Conservation (phyloP, 2,113 vertebrate genomes). For the Mixornis gularis region DNA sequence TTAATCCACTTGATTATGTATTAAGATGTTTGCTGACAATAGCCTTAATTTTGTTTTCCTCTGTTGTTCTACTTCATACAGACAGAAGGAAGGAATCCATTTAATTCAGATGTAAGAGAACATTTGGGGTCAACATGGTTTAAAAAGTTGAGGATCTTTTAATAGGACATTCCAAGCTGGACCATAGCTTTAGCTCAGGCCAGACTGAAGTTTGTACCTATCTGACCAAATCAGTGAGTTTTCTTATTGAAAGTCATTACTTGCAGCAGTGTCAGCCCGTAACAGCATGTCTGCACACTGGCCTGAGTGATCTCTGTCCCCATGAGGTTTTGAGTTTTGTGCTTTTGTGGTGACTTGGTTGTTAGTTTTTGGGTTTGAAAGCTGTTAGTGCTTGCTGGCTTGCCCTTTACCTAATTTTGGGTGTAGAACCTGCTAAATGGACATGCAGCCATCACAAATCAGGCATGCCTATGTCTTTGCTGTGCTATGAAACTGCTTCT, state of each 20-base stretch:
- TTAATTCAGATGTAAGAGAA: neutral
- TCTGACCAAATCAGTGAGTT: neutral
- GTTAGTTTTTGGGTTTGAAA: neutral
- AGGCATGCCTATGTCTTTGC: neutral
- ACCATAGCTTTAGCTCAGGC: neutral
- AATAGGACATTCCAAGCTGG: neutral
- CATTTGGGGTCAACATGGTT: rapidly evolving
- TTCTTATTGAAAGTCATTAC: neutral
- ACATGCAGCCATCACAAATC: neutral
- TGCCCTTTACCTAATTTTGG: neutral
- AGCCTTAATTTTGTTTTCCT: neutral
- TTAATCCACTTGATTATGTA: neutral
- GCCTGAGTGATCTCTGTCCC: neutral
- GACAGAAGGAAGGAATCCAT: neutral
- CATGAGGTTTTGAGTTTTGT: neutral
- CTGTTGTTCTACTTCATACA: neutral
- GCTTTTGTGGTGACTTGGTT: neutral
- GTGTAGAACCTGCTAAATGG: neutral
- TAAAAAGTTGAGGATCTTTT: neutral
- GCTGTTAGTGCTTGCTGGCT: neutral
- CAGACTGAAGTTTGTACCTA: neutral
- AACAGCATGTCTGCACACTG: neutral
- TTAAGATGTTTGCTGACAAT: neutral
- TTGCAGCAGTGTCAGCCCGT: neutral
- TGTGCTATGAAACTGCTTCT: neutral